A percentile compares a stretch with the other conserved stretches of the same genome.
These are phyloP conservation scores for Stenchaetothrips biformis DNA, from an alignment of 2,888 invertebrate genomes.

Conservation along the genomic window DNA sequence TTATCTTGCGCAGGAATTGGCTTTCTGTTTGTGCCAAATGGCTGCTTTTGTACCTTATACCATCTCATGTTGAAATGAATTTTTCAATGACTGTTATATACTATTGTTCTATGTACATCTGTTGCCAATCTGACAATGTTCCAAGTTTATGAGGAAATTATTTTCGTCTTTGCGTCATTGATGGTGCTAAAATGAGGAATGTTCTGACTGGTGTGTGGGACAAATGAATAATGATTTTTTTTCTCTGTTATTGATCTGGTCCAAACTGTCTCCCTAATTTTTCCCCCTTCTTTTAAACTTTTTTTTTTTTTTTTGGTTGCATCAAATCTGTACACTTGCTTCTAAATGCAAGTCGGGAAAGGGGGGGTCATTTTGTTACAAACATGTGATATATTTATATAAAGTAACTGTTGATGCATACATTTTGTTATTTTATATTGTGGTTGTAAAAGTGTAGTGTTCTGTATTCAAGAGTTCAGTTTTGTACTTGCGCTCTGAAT, in stretches of 20 bases:
- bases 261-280: not conserved
- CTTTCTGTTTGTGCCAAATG: not conserved
- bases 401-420: slow-evolving; percentile 24
- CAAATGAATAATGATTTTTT: not conserved
- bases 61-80: no score
- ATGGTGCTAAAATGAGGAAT: no score
- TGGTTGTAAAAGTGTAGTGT: slow-evolving; percentile 19
- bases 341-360: not conserved
- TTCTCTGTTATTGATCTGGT: not conserved
- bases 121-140: no score
- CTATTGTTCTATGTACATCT: no score
- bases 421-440: slow-evolving; percentile 22
- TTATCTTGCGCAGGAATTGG: not conserved
- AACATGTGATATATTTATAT: slow-evolving; percentile 25
- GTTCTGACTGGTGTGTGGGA: not conserved
- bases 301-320: not conserved
- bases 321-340: not conserved
- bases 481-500: slow-evolving; percentile 1
- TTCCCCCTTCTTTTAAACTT: not conserved
- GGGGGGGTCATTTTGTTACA: slow-evolving; percentile 18
- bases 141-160: no score
- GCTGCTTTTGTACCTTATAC: not conserved
- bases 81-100: no score
- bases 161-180: no score
- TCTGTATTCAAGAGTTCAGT: not conserved